A percentile compares a stretch with the other conserved stretches of the same genome.
Evolutionary conservation across 2,113 vertebrate species (phyloP).

Genomic region (Laticauda laticaudata): DNA sequence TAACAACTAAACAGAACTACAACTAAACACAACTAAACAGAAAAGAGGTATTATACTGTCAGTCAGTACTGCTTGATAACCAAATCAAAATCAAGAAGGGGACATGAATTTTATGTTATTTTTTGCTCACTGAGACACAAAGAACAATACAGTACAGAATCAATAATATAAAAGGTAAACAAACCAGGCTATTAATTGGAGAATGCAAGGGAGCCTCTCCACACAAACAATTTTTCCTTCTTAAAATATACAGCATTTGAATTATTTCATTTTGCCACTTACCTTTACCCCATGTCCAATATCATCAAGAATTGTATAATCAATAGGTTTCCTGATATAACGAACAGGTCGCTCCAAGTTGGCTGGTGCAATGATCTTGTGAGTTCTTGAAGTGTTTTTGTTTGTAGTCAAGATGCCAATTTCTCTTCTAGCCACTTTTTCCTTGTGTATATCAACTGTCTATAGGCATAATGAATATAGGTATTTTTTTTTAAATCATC

Average conservation of each 20-base stretch:
- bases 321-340: constrained; percentile 98
- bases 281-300: constrained; percentile 99
- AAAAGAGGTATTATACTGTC: not conserved
- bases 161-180: constrained; percentile 7
- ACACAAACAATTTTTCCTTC: constrained; percentile 42
- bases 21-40: constrained; percentile 23
- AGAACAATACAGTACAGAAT: constrained; percentile 14
- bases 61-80: constrained; percentile 19
- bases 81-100: constrained; percentile 16
- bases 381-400: constrained; percentile 98
- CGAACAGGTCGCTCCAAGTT: constrained; percentile 97
- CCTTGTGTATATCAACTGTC: constrained; percentile 99
- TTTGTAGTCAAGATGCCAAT: constrained; percentile 99
- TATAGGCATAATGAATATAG: constrained; percentile 73
- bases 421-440: constrained; percentile 98
- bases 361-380: constrained; percentile 98
- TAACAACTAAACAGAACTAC: constrained; percentile 20
- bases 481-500: constrained; percentile 9
- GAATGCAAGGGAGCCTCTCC: constrained; percentile 47
- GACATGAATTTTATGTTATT: constrained; percentile 9
- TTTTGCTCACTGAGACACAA: constrained; percentile 6
- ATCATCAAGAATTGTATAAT: constrained; percentile 97
- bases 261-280: constrained; percentile 65
- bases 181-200: constrained; percentile 35
- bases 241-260: constrained; percentile 59